Percentiles rank a stretch among this genome's conserved stretches.
Conservation (phyloP, 2,113 vertebrate genomes). For the Abramis brama region DNA sequence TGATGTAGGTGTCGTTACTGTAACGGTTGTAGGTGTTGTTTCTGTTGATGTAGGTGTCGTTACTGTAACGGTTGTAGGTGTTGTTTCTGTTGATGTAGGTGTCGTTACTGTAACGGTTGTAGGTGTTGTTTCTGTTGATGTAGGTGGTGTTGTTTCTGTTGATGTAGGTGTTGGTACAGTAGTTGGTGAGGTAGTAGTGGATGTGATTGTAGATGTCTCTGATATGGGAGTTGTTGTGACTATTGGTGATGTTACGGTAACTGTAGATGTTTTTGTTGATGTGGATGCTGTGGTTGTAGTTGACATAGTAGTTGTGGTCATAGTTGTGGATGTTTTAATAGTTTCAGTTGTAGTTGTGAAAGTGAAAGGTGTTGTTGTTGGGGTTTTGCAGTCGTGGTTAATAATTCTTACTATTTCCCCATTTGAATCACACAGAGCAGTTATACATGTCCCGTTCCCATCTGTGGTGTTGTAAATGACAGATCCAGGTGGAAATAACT, state of each 20-base stretch:
- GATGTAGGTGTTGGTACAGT: not conserved
- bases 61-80: not conserved
- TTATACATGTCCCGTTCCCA: conserved; percentile 32
- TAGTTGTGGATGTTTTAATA: not conserved
- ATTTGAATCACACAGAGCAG: conserved; percentile 15
- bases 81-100: not conserved
- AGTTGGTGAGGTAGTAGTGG: not conserved
- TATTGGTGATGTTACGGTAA: not conserved
- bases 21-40: not conserved
- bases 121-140: not conserved
- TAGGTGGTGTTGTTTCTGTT: not conserved
- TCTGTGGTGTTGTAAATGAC: conserved; percentile 33
- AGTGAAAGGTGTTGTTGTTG: conserved; percentile 19
- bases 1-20: not conserved
- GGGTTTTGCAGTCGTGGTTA: not conserved
- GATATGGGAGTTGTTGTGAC: not conserved
- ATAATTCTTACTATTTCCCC: conserved; percentile 4
- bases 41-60: not conserved
- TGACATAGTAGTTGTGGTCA: not conserved
- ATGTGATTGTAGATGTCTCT: not conserved
- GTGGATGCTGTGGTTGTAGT: not conserved
- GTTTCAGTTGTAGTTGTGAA: conserved; percentile 19
- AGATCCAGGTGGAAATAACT: not conserved
- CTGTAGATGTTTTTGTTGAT: not conserved
- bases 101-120: not conserved